A percentile compares a stretch with the other conserved stretches of the same genome.
Evolutionary conservation across 2,113 vertebrate species (phyloP).

Genomic region (Silurus meridionalis): DNA sequence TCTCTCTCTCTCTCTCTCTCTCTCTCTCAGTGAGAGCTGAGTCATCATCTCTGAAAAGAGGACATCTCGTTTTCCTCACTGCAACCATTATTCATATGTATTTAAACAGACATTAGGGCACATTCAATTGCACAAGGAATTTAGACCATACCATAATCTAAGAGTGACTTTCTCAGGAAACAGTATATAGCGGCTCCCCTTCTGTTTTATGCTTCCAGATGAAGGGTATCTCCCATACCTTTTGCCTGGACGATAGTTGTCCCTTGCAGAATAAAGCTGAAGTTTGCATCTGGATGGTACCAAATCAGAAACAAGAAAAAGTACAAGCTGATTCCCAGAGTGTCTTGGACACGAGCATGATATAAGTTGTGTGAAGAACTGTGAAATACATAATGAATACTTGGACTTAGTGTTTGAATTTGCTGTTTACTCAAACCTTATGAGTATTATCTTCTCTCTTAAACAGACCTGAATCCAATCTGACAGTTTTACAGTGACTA

Average conservation of each 20-base stretch:
- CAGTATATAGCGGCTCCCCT: background rate
- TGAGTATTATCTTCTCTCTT: background rate
- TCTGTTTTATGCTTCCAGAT: background rate
- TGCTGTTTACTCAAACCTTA: background rate
- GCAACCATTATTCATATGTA: background rate
- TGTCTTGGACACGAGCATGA: background rate
- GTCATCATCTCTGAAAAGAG: conserved; percentile 34
- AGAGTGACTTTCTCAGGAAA: background rate
- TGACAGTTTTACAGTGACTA: background rate
- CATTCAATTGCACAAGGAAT: background rate
- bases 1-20: background rate
- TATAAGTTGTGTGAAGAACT: background rate
- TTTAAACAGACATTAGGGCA: background rate
- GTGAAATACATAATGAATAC: background rate
- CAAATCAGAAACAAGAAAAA: background rate
- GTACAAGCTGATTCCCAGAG: background rate
- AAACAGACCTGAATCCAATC: conserved; percentile 2
- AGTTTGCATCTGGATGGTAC: background rate
- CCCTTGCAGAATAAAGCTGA: background rate
- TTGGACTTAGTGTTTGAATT: background rate
- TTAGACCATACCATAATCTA: background rate
- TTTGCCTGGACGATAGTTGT: background rate
- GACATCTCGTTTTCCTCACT: conserved; percentile 9
- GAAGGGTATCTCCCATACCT: background rate
- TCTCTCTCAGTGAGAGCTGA: background rate